A percentile compares a stretch with the other conserved stretches of the same genome.
Conservation (phyloP, 2,113 vertebrate genomes). For the Ammodytes dubius region DNA sequence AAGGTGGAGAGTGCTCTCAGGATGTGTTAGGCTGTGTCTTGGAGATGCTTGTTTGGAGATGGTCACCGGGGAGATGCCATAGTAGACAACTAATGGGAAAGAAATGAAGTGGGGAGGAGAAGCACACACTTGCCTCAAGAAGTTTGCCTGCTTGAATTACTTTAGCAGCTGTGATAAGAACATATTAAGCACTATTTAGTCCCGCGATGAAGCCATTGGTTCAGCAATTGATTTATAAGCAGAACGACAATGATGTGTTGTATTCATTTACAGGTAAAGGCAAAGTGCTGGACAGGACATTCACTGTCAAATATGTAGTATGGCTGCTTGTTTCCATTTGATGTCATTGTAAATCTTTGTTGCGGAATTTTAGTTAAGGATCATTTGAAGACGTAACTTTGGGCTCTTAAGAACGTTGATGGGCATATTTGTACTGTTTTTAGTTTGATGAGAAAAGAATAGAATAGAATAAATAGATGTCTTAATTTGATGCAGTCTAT, state of each 20-base stretch:
- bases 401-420: no score
- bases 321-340: neutral
- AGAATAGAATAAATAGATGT: no score
- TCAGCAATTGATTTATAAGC: neutral
- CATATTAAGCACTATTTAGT: conserved; percentile 3
- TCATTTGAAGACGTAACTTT: no score
- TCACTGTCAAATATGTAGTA: no score
- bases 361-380: no score
- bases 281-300: neutral
- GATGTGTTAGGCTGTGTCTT: conserved; percentile 68
- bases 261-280: no score
- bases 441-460: no score
- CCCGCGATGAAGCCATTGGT: neutral
- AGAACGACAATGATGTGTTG: no score
- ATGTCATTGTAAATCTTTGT: neutral
- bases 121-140: conserved; percentile 31
- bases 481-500: no score
- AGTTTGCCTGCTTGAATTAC: neutral
- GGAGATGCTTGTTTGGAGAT: conserved; percentile 75
- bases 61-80: conserved; percentile 63
- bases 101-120: conserved; percentile 30
- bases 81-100: conserved; percentile 23
- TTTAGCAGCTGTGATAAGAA: neutral
- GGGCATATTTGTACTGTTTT: no score
- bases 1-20: conserved; percentile 53